Conservation (phyloP, 2,888 invertebrate genomes). For the Lasioglossum villosulum region DNA sequence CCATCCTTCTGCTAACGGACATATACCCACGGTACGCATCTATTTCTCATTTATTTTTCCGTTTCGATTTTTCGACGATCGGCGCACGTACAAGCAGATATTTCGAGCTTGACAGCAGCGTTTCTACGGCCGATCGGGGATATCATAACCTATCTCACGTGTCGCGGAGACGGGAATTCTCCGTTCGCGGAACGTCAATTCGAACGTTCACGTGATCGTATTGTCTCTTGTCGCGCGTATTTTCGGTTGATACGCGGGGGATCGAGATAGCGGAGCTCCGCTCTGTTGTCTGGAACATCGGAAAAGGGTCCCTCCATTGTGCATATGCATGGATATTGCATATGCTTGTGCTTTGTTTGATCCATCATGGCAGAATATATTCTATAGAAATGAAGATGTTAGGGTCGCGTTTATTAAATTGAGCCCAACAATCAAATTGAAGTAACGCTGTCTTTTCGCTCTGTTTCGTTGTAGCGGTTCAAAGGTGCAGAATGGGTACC, state of each 20-base stretch:
- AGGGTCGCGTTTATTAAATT: conserved; percentile 30
- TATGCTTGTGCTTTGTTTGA: conserved; percentile 52
- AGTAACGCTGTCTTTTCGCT: neutral
- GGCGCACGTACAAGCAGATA: neutral
- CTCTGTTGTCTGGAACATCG: conserved; percentile 2
- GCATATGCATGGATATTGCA: conserved; percentile 39
- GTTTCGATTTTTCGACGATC: neutral
- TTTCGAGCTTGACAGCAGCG: neutral
- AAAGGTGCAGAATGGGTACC: neutral
- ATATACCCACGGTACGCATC: conserved; percentile 81
- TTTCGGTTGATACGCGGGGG: neutral
- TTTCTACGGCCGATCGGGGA: conserved; percentile 23
- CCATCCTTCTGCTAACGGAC: conserved; percentile 83
- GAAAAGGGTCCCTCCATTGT: conserved; percentile 22
- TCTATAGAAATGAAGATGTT: conserved; percentile 38
- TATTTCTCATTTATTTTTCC: conserved; percentile 14
- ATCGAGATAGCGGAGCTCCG: neutral
- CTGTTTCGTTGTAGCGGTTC: neutral
- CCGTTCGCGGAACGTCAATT: conserved; percentile 2
- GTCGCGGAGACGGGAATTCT: neutral
- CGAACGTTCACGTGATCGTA: neutral
- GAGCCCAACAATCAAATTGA: conserved; percentile 12
- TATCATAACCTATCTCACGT: conserved; percentile 64
- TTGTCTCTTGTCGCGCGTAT: neutral
- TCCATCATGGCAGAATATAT: conserved; percentile 52